Evolutionary conservation across 92 coral and sea anemone genomes (phyloP).

Genomic region (Nematostella vectensis): DNA sequence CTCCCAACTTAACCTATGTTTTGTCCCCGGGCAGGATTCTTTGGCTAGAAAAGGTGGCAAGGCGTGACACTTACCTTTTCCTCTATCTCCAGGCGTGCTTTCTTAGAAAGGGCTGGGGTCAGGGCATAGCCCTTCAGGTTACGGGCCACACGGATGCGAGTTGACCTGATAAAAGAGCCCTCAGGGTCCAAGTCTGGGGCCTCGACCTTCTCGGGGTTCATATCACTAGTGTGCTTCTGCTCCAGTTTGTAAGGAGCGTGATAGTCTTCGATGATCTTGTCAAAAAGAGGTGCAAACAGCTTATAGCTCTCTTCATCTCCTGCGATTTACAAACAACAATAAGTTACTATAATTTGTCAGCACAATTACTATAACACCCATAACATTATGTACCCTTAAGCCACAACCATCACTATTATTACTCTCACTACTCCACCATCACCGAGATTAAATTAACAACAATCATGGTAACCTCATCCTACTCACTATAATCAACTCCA

Average conservation of each 20-base stretch:
- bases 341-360: too few relatives aligned
- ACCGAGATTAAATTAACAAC: too few relatives aligned
- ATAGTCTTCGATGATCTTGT: conserved; percentile 64
- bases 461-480: too few relatives aligned
- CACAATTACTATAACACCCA: too few relatives aligned
- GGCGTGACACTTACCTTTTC: conserved; percentile 72
- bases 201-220: conserved; percentile 67
- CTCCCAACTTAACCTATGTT: too few relatives aligned
- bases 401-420: too few relatives aligned
- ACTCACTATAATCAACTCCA: too few relatives aligned
- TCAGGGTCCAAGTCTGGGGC: conserved; percentile 77
- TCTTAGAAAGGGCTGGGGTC: conserved; percentile 62
- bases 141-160: conserved; percentile 92
- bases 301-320: conserved; percentile 66
- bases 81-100: conserved; percentile 57
- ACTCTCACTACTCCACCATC: too few relatives aligned
- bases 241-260: conserved; percentile 66
- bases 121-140: conserved; percentile 69
- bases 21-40: too few relatives aligned
- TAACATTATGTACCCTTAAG: too few relatives aligned
- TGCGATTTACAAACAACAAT: not conserved
- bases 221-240: conserved; percentile 58
- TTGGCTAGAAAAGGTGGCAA: too few relatives aligned
- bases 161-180: conserved; percentile 56
- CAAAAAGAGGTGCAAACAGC: conserved; percentile 34